Evolutionary conservation across 1,140 invertebrate genomes (phyloP), one percentile per base, ranked within the genome.

Genomic region (Brachionus angularis): DNA sequence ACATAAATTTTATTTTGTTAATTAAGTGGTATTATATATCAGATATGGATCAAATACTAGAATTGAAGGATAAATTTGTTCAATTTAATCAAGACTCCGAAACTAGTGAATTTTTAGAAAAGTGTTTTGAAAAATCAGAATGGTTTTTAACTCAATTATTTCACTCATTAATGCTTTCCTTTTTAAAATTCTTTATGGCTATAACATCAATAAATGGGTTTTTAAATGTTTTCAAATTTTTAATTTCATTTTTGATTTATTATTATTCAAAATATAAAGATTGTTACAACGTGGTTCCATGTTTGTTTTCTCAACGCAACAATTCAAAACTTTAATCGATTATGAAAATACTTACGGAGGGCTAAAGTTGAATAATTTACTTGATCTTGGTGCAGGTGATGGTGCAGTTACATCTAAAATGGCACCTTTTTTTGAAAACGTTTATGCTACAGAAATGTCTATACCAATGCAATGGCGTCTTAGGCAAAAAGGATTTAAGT

Each of bases 331-430:
- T 69, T 81, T 94, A 58, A 81, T 91, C 5, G 70, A 71, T 16
- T 67, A 76, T 36, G 72, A 73, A 27, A 74, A 78, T 78, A 83
- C 69, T 31, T 52, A 52, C 72, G 69, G 47, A 72, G 62, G 1
- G 69, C 16, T 10, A 12, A 77, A 75, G 36, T 72, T 75, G 61
- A 78, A 78, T 77, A 82, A 76, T 7, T 74, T 95, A 36, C 81
- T 94, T 53, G 92, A 95, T 82, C 81, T 95, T 39, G 92, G 92
- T 42, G 91, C 93, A 7, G 93, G 93, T 1, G 92, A 96, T 82
- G 93, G 93, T 4, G 86, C 87, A 72, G 90, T 92, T 1, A 95
- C 91, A 23, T 81, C 86, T 16, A 84, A 87, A 53, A 86, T 94
- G 75, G 84, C 86, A 0, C 79, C 84, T 27, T 79, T 80, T 73